phyloP scores from a whole-genome alignment of 2,888 invertebrate genomes.

The Hypomecis punctinalis region DNA sequence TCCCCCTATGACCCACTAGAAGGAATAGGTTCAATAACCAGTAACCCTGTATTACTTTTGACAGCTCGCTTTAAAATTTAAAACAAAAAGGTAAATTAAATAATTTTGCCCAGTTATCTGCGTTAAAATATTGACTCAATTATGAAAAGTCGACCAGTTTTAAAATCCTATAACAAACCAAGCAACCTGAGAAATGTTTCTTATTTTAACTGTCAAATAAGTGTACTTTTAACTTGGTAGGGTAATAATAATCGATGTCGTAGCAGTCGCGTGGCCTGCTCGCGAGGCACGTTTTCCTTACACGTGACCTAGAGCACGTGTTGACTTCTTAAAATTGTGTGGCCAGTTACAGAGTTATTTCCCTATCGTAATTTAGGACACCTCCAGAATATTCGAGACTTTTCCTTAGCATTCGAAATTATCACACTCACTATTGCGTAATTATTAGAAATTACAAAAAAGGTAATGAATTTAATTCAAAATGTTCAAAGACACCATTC shows the following conservation, averaged over 20 bases:
- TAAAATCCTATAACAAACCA: not conserved
- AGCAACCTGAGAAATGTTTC: not conserved
- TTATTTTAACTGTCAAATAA: not conserved
- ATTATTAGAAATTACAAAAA: not conserved
- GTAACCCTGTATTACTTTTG: no score
- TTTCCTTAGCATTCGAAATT: not conserved
- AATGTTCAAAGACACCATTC: no score
- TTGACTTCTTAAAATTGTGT: conserved; percentile 40
- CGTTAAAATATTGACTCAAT: conserved; percentile 3
- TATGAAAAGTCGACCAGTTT: not conserved
- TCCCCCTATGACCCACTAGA: no score
- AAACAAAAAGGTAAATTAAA: not conserved
- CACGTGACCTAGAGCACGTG: conserved; percentile 69
- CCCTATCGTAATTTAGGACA: not conserved
- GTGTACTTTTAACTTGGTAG: conserved; percentile 44
- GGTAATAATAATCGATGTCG: conserved; percentile 29
- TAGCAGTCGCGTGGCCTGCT: conserved; percentile 49
- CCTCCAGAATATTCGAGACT: conserved; percentile 20
- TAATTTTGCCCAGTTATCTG: not conserved
- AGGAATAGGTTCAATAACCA: no score
- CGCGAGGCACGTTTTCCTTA: conserved; percentile 60
- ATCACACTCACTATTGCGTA: not conserved
- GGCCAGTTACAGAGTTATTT: conserved; percentile 34
- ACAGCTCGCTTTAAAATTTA: not conserved
- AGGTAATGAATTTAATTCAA: not conserved